Percentiles rank a stretch among this genome's conserved stretches.
These are phyloP conservation scores for Sparus aurata DNA, from an alignment of 2,797 vertebrate genomes.

Conservation along the genomic window DNA sequence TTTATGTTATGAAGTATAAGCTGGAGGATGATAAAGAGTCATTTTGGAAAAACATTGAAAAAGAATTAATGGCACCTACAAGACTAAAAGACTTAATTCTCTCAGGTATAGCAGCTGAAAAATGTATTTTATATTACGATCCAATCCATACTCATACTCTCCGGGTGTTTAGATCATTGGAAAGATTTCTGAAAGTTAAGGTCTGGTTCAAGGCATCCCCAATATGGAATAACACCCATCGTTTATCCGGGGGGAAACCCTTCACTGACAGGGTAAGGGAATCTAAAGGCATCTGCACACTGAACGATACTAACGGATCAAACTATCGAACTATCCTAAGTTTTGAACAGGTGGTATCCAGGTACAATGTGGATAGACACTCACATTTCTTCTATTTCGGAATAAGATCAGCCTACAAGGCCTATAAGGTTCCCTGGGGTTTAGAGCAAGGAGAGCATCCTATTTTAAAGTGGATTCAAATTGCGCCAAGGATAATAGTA, in stretches of 20 bases:
- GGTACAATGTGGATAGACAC: neutral
- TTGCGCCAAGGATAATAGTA: neutral
- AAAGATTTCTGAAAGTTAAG: neutral
- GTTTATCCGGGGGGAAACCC: too few relatives aligned
- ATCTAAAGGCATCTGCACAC: too few relatives aligned
- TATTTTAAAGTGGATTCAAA: neutral
- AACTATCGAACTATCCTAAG: neutral
- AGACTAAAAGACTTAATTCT: too few relatives aligned
- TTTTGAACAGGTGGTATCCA: neutral
- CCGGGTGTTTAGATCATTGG: neutral
- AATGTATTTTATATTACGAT: too few relatives aligned
- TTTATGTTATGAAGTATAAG: too few relatives aligned
- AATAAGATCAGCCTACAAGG: neutral
- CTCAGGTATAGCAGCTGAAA: too few relatives aligned
- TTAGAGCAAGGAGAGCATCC: neutral
- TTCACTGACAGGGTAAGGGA: too few relatives aligned
- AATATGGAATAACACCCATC: neutral
- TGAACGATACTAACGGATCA: neutral
- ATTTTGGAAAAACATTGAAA: too few relatives aligned
- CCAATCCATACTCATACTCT: neutral
- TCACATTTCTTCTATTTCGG: neutral
- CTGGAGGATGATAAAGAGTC: too few relatives aligned
- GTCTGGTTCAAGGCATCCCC: neutral
- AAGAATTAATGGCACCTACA: too few relatives aligned
- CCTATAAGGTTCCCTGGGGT: neutral